Base-by-base conservation (phyloP, 2,797 vertebrate species). In the Petrocephalus schoutedeni region DNA sequence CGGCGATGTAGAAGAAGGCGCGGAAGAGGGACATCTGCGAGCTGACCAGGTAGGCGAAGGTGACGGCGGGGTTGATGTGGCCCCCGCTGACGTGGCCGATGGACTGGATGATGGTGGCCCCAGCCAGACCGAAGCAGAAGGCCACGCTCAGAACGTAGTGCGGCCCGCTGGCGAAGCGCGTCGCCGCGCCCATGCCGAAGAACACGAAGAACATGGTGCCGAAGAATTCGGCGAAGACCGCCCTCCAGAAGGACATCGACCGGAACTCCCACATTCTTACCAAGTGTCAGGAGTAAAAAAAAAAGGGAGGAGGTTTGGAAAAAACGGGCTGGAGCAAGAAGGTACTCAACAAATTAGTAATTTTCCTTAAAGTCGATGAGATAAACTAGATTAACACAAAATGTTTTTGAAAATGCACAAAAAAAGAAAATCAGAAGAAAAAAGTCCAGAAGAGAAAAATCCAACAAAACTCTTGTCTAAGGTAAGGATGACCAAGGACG, bases 211-310 rank as follows among this genome's bases (percentile, higher is more conserved):
- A 97, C 95, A 98, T 96, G 92, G 97, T 98, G 92, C 97, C 98
- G 90, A 98, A 97, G 94, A 98, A 98, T 93, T 98, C 97, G 0
- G 98, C 98, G 54, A 98, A 97, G 90, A 99, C 94, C 19, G 97
- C 98, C 95, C 98, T 97, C 98, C 98, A 99, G 91, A 99, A 99
- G 94, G 97, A 96, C 96, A 97, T 95, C 36, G 97, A 98, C 67
- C 96, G 95, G 91, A 98, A 96, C 95, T 98, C 98, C 98, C 97
- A 98, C 98, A 98, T 98, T 93, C 89, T 95, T 93, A 92, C 93
- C 56, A 91, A 90, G 88, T 85, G 64, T 85, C 71, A 90, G 89
- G 91, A 87, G 86, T 51, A 91, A 86, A 32, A 89, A 87, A 89
- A 89, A 89, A 89, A 53, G 10, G 74, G 54, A 58, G 71, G 87